Conservation (phyloP, 1,140 invertebrate species). For the Phortica variegata region DNA sequence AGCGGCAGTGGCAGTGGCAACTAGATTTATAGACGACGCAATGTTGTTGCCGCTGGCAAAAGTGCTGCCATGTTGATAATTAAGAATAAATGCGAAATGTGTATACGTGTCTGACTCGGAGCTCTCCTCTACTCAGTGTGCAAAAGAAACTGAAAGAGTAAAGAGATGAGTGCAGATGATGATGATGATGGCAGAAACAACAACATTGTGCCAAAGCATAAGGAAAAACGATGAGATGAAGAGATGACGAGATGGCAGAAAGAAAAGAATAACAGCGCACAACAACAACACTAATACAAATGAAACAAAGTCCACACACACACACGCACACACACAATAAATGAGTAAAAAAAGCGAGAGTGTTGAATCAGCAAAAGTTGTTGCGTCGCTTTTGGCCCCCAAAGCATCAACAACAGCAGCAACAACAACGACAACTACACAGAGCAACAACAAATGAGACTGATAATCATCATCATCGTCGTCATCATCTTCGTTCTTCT, state of each 20-base stretch:
- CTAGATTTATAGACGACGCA: slow-evolving; percentile 34
- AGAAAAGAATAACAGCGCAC: neutral
- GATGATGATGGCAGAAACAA: no score
- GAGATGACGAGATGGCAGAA: neutral
- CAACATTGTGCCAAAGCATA: no score
- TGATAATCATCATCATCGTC: slow-evolving; percentile 21
- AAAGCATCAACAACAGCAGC: slow-evolving; percentile 8
- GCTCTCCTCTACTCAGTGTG: no score
- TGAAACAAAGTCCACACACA: no score
- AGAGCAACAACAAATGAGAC: slow-evolving; percentile 10
- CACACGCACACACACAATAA: no score
- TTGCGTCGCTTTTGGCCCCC: slow-evolving; percentile 6
- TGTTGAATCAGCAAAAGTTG: slow-evolving; percentile 28
- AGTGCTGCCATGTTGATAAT: slow-evolving; percentile 39
- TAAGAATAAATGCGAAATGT: slow-evolving; percentile 49
- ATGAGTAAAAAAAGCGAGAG: slow-evolving; percentile 17
- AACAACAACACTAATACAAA: no score
- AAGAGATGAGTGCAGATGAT: no score
- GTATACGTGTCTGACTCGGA: slow-evolving; percentile 18
- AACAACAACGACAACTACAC: slow-evolving; percentile 20
- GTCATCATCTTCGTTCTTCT: no score
- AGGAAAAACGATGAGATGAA: no score
- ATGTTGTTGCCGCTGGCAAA: neutral
- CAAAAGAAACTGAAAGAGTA: neutral
- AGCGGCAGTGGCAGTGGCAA: slow-evolving; percentile 15